These are phyloP conservation scores for Philotrypesis tridentata DNA, from an alignment of 1,140 invertebrate genomes.

Conservation along the genomic window DNA sequence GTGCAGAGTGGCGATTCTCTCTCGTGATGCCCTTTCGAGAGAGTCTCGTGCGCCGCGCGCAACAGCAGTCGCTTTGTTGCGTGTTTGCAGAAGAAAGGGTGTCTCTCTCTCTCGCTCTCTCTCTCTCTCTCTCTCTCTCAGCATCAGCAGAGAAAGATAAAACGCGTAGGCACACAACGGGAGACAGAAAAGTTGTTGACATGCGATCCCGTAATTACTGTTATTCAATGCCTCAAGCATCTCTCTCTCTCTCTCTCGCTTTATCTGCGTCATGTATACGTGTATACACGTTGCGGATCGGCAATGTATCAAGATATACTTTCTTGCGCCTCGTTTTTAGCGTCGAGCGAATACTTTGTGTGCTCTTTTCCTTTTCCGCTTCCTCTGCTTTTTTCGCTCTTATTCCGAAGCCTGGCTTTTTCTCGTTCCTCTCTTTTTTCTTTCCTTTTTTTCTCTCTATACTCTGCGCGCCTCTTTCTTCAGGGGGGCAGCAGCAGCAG, in stretches of 20 bases:
- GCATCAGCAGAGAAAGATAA: slow-evolving; percentile 3
- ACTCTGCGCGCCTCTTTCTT: too few relatives aligned
- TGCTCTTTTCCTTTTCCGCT: slow-evolving; percentile 23
- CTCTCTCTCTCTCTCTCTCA: neutral
- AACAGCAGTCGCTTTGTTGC: slow-evolving; percentile 29
- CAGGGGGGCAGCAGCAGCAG: too few relatives aligned
- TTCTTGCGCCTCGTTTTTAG: neutral
- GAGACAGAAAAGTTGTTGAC: slow-evolving; percentile 45
- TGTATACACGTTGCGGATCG: neutral
- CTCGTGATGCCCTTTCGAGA: neutral
- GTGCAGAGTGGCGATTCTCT: too few relatives aligned
- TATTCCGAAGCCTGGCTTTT: neutral
- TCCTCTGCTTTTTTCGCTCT: neutral
- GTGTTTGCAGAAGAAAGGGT: slow-evolving; percentile 29
- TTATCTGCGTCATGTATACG: neutral
- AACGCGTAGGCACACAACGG: neutral
- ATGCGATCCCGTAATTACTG: slow-evolving; percentile 49
- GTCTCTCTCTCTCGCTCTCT: neutral
- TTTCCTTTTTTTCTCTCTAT: neutral
- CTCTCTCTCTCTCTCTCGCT: neutral
- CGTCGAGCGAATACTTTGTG: slow-evolving; percentile 1
- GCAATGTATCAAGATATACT: slow-evolving; percentile 17
- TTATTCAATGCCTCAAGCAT: slow-evolving; percentile 20
- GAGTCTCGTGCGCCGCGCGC: neutral
- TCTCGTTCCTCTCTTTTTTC: neutral